phyloP scores from a whole-genome alignment of 2,888 invertebrate genomes.

The Aspidiotus rigidus region DNA sequence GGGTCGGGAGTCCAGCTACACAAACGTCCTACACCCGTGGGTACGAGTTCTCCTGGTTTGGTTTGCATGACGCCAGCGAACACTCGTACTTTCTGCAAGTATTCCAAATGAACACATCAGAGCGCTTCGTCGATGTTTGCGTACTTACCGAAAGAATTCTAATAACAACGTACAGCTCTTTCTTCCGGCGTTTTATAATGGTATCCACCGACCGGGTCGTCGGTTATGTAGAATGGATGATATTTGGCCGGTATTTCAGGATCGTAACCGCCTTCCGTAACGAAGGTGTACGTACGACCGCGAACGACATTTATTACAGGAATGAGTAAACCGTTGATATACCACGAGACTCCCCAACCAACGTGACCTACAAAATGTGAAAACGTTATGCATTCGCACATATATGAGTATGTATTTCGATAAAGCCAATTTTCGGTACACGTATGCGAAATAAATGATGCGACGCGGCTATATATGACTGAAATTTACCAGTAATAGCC shows the following conservation, averaged over 20 bases:
- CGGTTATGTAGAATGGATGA: conserved; percentile 89
- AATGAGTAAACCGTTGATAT: conserved; percentile 83
- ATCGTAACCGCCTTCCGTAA: conserved; percentile 75
- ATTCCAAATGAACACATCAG: background rate
- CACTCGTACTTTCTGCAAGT: conserved; percentile 59
- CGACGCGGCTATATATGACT: background rate
- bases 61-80: conserved; percentile 70
- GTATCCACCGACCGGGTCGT: conserved; percentile 84
- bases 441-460: background rate
- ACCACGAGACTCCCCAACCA: conserved; percentile 91
- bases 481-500: conserved; percentile 64
- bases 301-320: conserved; percentile 84
- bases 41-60: conserved; percentile 57
- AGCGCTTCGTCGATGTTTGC: background rate
- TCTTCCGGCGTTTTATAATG: conserved; percentile 73
- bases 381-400: background rate
- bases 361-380: conserved; percentile 61
- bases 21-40: conserved; percentile 71
- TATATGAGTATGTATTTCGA: background rate
- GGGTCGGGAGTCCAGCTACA: conserved; percentile 80
- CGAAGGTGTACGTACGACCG: conserved; percentile 77
- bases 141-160: background rate
- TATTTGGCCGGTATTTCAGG: conserved; percentile 69
- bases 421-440: background rate
- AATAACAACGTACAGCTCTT: conserved; percentile 53